A percentile compares a stretch with the other conserved stretches of the same genome.
Evolutionary conservation across 2,797 vertebrate species (phyloP).

Genomic region (Tarsius wallacei): DNA sequence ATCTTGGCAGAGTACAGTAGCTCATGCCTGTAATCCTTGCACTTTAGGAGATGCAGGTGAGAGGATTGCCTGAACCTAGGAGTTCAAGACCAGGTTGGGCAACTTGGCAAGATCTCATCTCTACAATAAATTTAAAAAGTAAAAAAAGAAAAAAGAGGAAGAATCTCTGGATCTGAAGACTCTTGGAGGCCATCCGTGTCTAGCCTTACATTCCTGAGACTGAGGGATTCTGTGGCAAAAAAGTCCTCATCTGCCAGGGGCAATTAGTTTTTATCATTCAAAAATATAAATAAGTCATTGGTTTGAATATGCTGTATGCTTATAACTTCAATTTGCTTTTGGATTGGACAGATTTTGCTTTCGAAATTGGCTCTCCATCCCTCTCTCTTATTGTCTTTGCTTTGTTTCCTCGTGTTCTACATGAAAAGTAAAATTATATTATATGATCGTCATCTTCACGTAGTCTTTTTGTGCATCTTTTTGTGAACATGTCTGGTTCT

Average conservation of each 20-base stretch:
- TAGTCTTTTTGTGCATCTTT: neutral
- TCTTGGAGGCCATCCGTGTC: neutral
- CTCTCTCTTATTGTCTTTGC: neutral
- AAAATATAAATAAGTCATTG: neutral
- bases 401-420: conserved; percentile 16
- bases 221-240: neutral
- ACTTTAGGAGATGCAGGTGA: too few species aligned
- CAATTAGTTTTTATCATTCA: conserved; percentile 1
- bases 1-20: too few species aligned
- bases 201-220: neutral
- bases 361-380: neutral
- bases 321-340: neutral
- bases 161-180: neutral
- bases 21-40: too few species aligned
- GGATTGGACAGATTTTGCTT: neutral
- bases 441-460: neutral
- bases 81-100: too few species aligned
- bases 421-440: neutral
- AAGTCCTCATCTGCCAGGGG: neutral
- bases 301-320: neutral
- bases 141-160: neutral
- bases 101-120: too few species aligned
- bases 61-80: too few species aligned
- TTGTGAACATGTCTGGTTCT: neutral
- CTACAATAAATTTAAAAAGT: too few species aligned